phyloP scores from a whole-genome alignment of 2,113 vertebrate genomes.

The Poeciliopsis occidentalis region DNA sequence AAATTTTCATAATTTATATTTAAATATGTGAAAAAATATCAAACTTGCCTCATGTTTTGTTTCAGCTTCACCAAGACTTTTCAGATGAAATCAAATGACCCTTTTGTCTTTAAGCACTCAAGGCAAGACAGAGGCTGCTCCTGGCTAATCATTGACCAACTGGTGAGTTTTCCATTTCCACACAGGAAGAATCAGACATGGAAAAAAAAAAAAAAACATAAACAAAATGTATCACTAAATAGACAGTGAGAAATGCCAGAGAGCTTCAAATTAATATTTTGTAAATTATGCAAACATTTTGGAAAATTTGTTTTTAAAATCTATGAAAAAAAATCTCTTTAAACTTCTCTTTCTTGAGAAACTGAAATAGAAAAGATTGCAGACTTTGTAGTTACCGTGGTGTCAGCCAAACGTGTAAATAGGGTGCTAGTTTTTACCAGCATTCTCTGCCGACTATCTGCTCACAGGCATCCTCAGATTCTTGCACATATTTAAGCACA shows the following conservation, averaged over 20 bases:
- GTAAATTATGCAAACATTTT: neutral
- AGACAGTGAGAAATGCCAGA: neutral
- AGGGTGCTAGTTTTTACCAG: constrained; percentile 55
- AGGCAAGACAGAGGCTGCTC: constrained; percentile 54
- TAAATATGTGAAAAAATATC: neutral
- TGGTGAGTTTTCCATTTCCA: constrained; percentile 52
- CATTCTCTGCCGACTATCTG: constrained; percentile 52
- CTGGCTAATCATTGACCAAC: constrained; percentile 75
- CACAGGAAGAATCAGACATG: neutral
- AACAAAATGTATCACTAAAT: neutral
- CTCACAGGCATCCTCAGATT: constrained; percentile 64
- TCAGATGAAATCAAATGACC: constrained; percentile 10
- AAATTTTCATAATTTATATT: neutral
- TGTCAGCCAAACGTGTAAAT: constrained; percentile 58
- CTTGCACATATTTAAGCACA: constrained; percentile 76
- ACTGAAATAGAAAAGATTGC: constrained; percentile 21
- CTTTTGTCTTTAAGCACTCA: constrained; percentile 46
- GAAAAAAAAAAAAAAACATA: constrained; percentile 12
- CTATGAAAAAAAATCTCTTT: neutral
- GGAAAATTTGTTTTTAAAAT: neutral
- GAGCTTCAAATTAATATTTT: neutral
- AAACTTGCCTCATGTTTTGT: neutral
- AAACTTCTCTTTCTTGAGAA: neutral
- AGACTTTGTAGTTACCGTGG: constrained; percentile 13
- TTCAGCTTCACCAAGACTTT: constrained; percentile 14